A percentile compares a stretch with the other conserved stretches of the same genome.
Conservation (phyloP, 2,113 vertebrate genomes). For the Turdus rufiventris region DNA sequence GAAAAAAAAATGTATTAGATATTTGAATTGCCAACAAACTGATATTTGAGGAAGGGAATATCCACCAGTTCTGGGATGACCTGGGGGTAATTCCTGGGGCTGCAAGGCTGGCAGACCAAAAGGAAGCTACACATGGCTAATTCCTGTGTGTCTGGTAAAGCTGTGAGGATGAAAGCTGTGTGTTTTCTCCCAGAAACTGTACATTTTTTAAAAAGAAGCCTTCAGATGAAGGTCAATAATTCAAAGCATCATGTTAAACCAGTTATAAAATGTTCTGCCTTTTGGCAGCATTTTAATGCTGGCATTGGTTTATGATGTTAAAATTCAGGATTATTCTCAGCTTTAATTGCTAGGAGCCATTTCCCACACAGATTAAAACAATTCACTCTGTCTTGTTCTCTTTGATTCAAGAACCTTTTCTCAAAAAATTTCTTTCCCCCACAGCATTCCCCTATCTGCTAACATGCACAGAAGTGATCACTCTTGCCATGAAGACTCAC, state of each 20-base stretch:
- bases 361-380: not conserved
- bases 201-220: not conserved
- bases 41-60: not conserved
- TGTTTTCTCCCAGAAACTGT: not conserved
- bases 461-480: not conserved
- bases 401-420: not conserved
- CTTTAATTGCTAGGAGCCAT: not conserved
- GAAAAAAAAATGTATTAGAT: not conserved
- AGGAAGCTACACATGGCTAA: not conserved
- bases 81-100: not conserved
- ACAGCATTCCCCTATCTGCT: conserved; percentile 23
- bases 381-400: not conserved
- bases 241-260: not conserved
- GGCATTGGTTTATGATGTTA: not conserved
- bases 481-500: conserved; percentile 48
- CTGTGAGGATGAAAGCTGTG: not conserved
- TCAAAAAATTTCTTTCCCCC: not conserved
- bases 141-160: not conserved
- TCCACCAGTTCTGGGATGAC: not conserved
- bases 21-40: not conserved
- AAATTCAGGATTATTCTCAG: not conserved
- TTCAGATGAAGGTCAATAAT: not conserved
- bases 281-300: not conserved
- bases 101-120: not conserved
- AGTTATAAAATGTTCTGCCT: not conserved